Evolutionary conservation across 2,888 invertebrate species (phyloP).

Genomic region (Aricia artaxerxes): DNA sequence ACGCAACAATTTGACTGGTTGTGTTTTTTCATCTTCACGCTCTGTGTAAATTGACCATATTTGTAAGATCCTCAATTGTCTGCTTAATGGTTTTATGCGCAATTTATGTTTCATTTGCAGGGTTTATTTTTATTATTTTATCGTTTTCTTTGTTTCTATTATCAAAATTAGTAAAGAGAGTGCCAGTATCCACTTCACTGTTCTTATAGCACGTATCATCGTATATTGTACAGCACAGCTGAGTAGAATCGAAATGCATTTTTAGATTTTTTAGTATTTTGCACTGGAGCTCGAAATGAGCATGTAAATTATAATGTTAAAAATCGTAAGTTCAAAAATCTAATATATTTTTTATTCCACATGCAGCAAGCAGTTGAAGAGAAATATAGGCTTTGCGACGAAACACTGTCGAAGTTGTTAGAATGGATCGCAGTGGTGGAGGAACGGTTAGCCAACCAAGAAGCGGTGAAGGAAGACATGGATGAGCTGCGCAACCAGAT

Average conservation of each 20-base stretch:
- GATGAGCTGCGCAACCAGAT: slow-evolving; percentile 94
- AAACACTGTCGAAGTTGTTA: slow-evolving; percentile 89
- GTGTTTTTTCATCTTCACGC: slow-evolving; percentile 65
- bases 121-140: slow-evolving; percentile 2
- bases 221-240: slow-evolving; percentile 32
- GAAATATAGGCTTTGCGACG: slow-evolving; percentile 95
- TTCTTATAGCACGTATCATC: slow-evolving; percentile 3
- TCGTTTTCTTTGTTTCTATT: not conserved
- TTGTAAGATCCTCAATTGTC: slow-evolving; percentile 56
- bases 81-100: slow-evolving; percentile 60
- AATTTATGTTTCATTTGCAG: slow-evolving; percentile 49
- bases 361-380: slow-evolving; percentile 96
- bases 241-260: slow-evolving; percentile 30
- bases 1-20: slow-evolving; percentile 70
- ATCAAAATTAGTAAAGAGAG: slow-evolving; percentile 16
- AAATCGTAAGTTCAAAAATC: slow-evolving; percentile 38
- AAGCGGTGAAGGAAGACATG: slow-evolving; percentile 91
- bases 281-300: slow-evolving; percentile 34
- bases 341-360: slow-evolving; percentile 49
- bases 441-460: slow-evolving; percentile 90
- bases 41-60: slow-evolving; percentile 61
- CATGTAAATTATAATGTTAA: slow-evolving; percentile 34
- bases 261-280: slow-evolving; percentile 27
- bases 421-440: slow-evolving; percentile 94
- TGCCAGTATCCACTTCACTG: slow-evolving; percentile 7